Base-by-base conservation (phyloP, 2,113 vertebrate species). In the Python bivittatus region DNA sequence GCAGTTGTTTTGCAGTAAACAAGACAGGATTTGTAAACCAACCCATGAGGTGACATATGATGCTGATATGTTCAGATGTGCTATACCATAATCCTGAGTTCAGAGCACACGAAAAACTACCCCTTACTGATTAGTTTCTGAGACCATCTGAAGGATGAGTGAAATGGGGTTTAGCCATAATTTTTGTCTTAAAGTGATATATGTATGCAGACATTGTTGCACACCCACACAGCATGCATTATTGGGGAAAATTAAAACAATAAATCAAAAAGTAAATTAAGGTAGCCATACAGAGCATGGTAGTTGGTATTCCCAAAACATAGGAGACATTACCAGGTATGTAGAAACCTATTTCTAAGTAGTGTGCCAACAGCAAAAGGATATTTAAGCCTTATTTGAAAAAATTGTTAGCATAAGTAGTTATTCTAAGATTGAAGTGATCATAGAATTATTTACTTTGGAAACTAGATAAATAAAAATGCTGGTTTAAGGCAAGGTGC, bases 351-450 rank as follows among this genome's bases (percentile, higher is more conserved):
- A 68, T 91, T 91, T 64, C 53, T 90, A 17, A 58, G 89, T 84
- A 72, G 38, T 48, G 48, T 86, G 84, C 84, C 86, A 86, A 91
- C 90, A 86, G 29, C 60, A 86, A 86, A 86, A 54, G 84, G 68
- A 84, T 56, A 58, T 90, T 90, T 90, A 57, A 90, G 23, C 23
- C 89, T 29, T 84, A 90, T 53, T 91, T 86, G 58, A 84, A 91
- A 91, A 91, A 58, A 86, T 23, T 91, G 84, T 54, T 91, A 86
- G 84, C 58, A 86, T 58, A 91, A 91, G 86, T 91, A 91, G 86
- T 91, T 91, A 91, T 91, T 91, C 90, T 86, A 44, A 91, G 58
- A 68, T 54, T 91, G 90, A 86, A 58, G 29, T 68, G 84, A 64
- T 91, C 53, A 54, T 68, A 84, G 84, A 54, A 86, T 64, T 86